Conservation (phyloP, 2,113 vertebrate genomes). For the Macrotus californicus region DNA sequence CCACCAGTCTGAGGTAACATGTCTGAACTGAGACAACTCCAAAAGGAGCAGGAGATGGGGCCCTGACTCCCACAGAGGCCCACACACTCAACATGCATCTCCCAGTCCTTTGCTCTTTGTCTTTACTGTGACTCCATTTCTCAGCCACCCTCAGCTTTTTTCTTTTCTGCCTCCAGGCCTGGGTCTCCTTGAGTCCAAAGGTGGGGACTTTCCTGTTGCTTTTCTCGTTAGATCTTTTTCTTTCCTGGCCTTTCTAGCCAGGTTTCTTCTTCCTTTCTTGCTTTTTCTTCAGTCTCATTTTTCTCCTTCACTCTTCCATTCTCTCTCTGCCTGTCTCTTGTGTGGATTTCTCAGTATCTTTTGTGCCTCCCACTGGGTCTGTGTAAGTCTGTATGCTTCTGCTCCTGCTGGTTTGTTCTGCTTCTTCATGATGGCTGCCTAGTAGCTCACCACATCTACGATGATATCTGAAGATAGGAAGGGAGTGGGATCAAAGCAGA, state of each 20-base stretch:
- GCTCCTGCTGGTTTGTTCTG: neutral
- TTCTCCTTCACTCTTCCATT: neutral
- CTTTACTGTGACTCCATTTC: neutral
- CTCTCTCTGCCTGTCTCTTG: constrained; percentile 5
- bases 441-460: neutral
- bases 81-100: no score
- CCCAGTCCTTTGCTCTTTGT: neutral
- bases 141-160: neutral
- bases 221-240: neutral
- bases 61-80: neutral
- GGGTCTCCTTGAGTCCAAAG: neutral
- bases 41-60: neutral
- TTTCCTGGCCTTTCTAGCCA: neutral
- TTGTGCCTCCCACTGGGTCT: neutral
- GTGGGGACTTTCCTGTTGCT: neutral
- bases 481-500: neutral
- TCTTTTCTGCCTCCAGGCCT: neutral
- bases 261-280: neutral
- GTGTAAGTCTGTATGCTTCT: neutral
- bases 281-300: neutral
- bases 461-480: neutral
- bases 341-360: neutral
- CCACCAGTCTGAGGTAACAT: no score
- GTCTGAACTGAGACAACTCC: neutral
- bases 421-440: neutral